phyloP scores from a whole-genome alignment of 2,797 vertebrate species.

The Buphagus erythrorhynchus region DNA sequence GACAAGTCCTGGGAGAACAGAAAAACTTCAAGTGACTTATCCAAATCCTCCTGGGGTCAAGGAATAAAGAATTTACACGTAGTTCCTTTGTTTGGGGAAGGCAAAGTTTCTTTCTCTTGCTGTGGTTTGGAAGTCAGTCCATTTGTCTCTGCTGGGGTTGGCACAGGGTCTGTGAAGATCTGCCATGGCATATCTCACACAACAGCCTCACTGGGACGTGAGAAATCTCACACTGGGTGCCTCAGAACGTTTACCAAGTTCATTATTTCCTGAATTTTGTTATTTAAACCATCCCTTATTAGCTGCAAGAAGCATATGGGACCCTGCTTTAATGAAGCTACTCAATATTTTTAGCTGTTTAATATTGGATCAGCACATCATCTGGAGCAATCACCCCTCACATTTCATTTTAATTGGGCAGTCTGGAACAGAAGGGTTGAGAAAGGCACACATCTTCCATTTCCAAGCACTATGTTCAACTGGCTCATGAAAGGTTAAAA shows the following conservation, averaged over 20 bases:
- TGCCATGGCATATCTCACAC: neutral
- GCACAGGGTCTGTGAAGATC: neutral
- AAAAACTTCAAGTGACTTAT: neutral
- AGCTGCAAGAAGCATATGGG: conserved; percentile 35
- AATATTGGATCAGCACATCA: conserved; percentile 44
- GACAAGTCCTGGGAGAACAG: neutral
- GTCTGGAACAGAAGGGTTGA: conserved; percentile 47
- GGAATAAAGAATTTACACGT: neutral
- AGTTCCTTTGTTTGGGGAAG: neutral
- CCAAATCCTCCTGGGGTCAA: neutral
- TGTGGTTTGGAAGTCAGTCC: neutral
- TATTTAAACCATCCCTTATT: conserved; percentile 36
- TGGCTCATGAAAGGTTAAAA: conserved; percentile 41
- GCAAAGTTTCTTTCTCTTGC: neutral
- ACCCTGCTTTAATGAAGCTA: conserved; percentile 23
- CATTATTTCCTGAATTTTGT: conserved; percentile 12
- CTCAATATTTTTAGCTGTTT: conserved; percentile 51
- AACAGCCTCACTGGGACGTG: neutral
- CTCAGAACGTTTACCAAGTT: neutral
- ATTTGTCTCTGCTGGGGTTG: neutral
- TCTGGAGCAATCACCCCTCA: conserved; percentile 20
- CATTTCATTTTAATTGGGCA: conserved; percentile 40
- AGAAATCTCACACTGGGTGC: neutral
- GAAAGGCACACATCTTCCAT: neutral
- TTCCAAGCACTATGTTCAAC: conserved; percentile 8